phyloP scores from a whole-genome alignment of 2,113 vertebrate genomes.

The Spea bombifrons region DNA sequence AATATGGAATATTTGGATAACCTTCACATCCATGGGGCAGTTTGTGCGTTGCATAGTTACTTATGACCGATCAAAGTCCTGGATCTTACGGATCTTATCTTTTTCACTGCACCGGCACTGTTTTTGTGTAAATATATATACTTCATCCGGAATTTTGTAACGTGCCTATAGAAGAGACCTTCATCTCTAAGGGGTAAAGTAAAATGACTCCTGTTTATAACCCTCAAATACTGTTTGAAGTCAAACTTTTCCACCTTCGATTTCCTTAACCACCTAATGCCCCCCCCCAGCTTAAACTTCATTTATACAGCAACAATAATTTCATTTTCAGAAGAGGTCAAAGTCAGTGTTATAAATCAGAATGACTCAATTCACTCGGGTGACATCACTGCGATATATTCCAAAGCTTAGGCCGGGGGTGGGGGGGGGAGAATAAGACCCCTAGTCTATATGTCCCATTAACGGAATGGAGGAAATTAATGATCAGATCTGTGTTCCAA shows the following conservation, averaged over 20 bases:
- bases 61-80: no score
- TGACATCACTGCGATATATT: conserved; percentile 40
- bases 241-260: conserved; percentile 3
- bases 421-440: not conserved
- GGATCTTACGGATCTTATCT: no score
- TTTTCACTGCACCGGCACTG: no score
- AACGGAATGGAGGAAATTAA: conserved; percentile 40
- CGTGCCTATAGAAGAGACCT: no score
- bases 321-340: conserved; percentile 41
- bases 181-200: no score
- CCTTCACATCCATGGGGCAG: no score
- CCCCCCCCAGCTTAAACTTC: conserved; percentile 17
- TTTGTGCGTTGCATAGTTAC: no score
- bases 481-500: conserved; percentile 28
- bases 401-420: not conserved
- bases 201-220: not conserved
- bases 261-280: conserved; percentile 39
- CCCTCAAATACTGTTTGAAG: conserved; percentile 17
- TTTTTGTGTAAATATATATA: no score
- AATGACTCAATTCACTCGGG: conserved; percentile 16
- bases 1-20: no score
- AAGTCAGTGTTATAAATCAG: conserved; percentile 30
- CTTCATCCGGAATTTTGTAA: no score
- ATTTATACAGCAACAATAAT: conserved; percentile 18
- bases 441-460: conserved; percentile 34